These are phyloP conservation scores for Trachelipus rathkii DNA, from an alignment of 1,140 invertebrate genomes.

Conservation along the genomic window DNA sequence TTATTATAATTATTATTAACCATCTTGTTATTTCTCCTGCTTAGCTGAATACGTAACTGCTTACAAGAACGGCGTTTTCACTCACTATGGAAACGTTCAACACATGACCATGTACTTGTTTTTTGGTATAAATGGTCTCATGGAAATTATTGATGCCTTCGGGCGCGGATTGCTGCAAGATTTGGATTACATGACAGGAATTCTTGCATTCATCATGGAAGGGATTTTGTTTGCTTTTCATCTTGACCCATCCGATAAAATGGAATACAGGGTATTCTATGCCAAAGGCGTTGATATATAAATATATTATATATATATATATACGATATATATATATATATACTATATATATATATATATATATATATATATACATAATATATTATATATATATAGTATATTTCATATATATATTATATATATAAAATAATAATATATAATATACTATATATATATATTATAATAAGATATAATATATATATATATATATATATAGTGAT, in stretches of 20 bases:
- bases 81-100: constrained; percentile 52
- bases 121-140: constrained; percentile 53
- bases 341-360: too few relatives aligned
- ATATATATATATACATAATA: too few relatives aligned
- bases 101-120: constrained; percentile 58
- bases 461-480: too few relatives aligned
- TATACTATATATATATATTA: too few relatives aligned
- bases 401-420: too few relatives aligned
- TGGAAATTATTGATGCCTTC: constrained; percentile 52
- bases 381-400: too few relatives aligned
- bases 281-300: too few relatives aligned
- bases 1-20: not conserved
- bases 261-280: constrained; percentile 52
- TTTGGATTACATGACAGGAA: constrained; percentile 51
- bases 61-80: constrained; percentile 46
- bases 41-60: constrained; percentile 48
- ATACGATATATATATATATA: too few relatives aligned
- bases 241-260: constrained; percentile 51
- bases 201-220: constrained; percentile 52
- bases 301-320: too few relatives aligned
- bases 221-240: constrained; percentile 55
- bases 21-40: not conserved
- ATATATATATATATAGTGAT: too few relatives aligned
- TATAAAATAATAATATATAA: too few relatives aligned
- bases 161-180: constrained; percentile 48